These are phyloP conservation scores for Botia almorhae DNA, from an alignment of 2,797 vertebrate species.

Conservation along the genomic window DNA sequence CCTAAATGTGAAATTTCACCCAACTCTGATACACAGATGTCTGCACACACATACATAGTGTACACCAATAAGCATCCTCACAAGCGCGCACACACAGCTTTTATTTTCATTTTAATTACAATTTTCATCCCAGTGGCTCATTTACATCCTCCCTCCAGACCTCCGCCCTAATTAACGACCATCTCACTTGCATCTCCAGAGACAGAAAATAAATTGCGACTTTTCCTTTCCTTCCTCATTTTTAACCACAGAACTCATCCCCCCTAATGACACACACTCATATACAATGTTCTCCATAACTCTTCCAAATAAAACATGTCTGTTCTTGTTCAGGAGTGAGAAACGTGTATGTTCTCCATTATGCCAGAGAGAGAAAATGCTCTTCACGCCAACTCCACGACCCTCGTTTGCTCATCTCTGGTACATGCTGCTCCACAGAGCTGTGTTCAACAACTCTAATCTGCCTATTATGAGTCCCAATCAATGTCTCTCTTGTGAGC, in stretches of 20 bases:
- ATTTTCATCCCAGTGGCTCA: constrained; percentile 78
- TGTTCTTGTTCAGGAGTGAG: constrained; percentile 29
- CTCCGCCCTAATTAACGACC: constrained; percentile 88
- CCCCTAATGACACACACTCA: constrained; percentile 61
- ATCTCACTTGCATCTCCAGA: constrained; percentile 77
- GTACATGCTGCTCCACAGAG: constrained; percentile 5
- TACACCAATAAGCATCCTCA: constrained; percentile 58
- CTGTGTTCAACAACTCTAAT: constrained; percentile 61
- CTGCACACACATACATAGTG: constrained; percentile 24
- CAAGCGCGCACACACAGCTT: constrained; percentile 65
- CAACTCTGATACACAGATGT: too few species aligned
- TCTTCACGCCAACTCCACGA: constrained; percentile 30
- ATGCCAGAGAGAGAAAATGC: constrained; percentile 15
- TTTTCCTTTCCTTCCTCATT: constrained; percentile 63
- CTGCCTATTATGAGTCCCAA: constrained; percentile 67
- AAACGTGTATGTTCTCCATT: constrained; percentile 29
- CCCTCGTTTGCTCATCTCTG: constrained; percentile 40
- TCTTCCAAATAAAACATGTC: constrained; percentile 30
- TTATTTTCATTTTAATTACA: constrained; percentile 89
- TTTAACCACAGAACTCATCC: constrained; percentile 66
- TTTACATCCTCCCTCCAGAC: constrained; percentile 81
- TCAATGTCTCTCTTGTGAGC: constrained; percentile 70
- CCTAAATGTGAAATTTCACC: too few species aligned
- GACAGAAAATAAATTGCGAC: constrained; percentile 70
- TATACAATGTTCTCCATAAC: neutral